phyloP scores from a whole-genome alignment of 2,797 vertebrate genomes.

The Tangara arthus region DNA sequence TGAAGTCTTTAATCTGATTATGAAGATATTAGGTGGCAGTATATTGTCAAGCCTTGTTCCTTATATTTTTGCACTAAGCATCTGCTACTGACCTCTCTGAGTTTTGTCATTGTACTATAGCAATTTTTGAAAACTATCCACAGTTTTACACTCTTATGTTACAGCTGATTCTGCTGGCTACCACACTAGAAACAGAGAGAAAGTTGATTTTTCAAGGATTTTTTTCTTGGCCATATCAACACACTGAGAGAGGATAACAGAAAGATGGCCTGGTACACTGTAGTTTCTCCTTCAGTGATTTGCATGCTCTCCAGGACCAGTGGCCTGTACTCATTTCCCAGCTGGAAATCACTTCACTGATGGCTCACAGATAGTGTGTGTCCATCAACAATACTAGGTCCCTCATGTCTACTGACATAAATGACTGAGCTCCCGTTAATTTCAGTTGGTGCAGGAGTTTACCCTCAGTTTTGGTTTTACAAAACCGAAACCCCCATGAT shows the following conservation, averaged over 20 bases:
- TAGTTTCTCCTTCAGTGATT: not conserved
- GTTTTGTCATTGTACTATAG: not conserved
- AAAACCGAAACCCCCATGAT: not conserved
- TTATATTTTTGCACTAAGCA: not conserved
- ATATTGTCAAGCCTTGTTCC: not conserved
- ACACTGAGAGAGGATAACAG: not conserved
- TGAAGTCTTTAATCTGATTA: not conserved
- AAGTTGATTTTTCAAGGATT: not conserved
- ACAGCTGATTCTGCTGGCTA: not conserved
- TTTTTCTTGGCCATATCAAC: not conserved
- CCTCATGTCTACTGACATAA: not conserved
- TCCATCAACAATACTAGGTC: not conserved
- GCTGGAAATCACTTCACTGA: not conserved
- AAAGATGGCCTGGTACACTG: not conserved
- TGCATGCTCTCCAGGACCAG: not conserved
- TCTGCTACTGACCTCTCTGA: not conserved
- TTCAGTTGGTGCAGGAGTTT: not conserved
- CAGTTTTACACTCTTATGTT: not conserved
- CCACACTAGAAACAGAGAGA: not conserved
- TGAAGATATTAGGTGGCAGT: not conserved
- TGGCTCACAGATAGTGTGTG: not conserved
- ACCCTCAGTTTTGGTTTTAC: not conserved
- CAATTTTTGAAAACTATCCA: not conserved
- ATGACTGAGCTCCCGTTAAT: not conserved
- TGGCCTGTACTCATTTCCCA: not conserved